A percentile compares a stretch with the other conserved stretches of the same genome.
Evolutionary conservation across 2,797 vertebrate species (phyloP).

Genomic region (Dipus sagitta): DNA sequence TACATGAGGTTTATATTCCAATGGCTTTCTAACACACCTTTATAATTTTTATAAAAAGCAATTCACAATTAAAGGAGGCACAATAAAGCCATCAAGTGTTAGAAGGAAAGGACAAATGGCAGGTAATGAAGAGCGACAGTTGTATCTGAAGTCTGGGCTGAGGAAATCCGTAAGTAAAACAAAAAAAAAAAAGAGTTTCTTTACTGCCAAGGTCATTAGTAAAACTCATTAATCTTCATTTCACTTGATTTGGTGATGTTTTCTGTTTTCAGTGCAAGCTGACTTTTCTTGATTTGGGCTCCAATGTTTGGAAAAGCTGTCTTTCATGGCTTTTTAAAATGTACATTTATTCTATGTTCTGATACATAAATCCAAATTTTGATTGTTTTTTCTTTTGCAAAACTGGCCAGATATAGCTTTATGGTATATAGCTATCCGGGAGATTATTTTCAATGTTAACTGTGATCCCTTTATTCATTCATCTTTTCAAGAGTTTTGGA

Average conservation of each 20-base stretch:
- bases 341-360: background rate
- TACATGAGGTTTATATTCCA: background rate
- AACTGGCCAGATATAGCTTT: background rate
- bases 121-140: background rate
- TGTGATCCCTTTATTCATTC: background rate
- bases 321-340: background rate
- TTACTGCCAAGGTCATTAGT: background rate
- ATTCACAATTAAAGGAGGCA: background rate
- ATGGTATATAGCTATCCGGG: background rate
- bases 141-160: too few relatives aligned
- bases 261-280: background rate
- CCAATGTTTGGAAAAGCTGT: background rate
- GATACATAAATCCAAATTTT: background rate
- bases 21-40: background rate
- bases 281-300: background rate
- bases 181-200: background rate
- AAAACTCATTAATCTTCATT: background rate
- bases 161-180: too few relatives aligned
- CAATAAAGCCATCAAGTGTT: background rate
- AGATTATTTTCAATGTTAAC: background rate
- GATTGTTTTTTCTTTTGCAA: background rate
- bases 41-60: background rate
- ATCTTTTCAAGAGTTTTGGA: background rate
- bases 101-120: background rate
- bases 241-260: background rate